phyloP scores from a whole-genome alignment of 2,888 invertebrate genomes.

The Spatulosminthurus flaviceps region DNA sequence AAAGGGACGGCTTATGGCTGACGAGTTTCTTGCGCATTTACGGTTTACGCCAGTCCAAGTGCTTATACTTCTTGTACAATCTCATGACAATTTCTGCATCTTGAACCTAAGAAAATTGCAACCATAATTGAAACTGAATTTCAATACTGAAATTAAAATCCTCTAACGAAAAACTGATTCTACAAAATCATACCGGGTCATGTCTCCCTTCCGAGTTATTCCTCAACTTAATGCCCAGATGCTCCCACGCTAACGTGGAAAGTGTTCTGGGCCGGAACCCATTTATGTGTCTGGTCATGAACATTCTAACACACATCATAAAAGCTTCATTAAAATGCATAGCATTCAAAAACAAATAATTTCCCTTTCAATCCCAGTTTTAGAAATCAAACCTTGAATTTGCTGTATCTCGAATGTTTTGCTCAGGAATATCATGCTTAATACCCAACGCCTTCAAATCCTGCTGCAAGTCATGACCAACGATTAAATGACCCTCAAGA shows the following conservation, averaged over 20 bases:
- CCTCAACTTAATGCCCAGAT: slow-evolving; percentile 20
- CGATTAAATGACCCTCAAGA: not conserved
- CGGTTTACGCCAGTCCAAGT: slow-evolving; percentile 12
- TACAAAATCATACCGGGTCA: not conserved
- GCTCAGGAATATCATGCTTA: not conserved
- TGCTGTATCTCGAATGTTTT: not conserved
- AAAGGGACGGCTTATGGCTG: not conserved
- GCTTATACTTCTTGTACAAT: not conserved
- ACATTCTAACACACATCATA: not conserved
- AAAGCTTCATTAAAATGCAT: too few relatives aligned
- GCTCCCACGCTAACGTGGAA: not conserved
- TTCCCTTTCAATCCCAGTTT: too few relatives aligned
- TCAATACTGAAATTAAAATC: not conserved
- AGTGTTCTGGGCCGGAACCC: not conserved
- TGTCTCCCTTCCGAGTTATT: not conserved
- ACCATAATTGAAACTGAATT: not conserved
- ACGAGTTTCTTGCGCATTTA: not conserved
- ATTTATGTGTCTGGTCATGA: not conserved
- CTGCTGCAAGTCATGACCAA: slow-evolving; percentile 15
- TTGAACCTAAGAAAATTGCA: not conserved
- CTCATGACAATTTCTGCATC: slow-evolving; percentile 2
- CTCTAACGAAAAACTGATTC: not conserved
- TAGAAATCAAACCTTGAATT: not conserved
- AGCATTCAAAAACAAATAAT: too few relatives aligned
- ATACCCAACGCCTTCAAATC: not conserved